Base-by-base conservation (phyloP, 1,140 invertebrate species). In the Cherax quadricarinatus region DNA sequence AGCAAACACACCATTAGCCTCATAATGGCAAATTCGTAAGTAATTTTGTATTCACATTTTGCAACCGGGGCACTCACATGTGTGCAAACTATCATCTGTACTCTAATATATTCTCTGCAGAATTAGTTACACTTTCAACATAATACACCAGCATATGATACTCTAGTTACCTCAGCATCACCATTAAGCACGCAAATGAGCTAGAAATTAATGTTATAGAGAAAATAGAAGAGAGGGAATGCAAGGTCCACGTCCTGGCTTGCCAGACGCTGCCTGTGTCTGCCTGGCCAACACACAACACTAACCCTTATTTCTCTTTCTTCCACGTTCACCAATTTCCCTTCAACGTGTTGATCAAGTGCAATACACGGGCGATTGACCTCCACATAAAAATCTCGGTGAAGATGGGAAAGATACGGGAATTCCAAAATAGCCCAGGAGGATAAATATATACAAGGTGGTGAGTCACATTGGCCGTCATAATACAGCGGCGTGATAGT, bases 401-500 rank as follows among this genome's bases (percentile, higher is more conserved):
- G 30, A 41, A 41, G 30, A 41, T 41, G 30, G 30, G 30, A 41
- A 41, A 41, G 30, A 41, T 14, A 57, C 53, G 6, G 9, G 9
- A 70, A 24, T 75, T 75, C 70, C 70, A 75, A 75, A 75, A 75
- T 75, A 75, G n/a, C 70, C 9, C 24, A 30, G 9, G 70, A 75
- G 70, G 70, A 75, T 75, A 75, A 75, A 75, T 75, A 75, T 75
- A 75, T 7, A 70, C 62, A n/a, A 30, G 21, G 70, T 5, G 62
- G 62, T 66, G 81, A 83, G 81, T 83, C 81, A 83, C 81, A 83
- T 24, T 1, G n/a, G 62, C 70, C 84, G 84, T 86, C 84, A 86
- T 49, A 86, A 86, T 86, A 86, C 10, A 51, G 66, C 84, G 21
- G 84, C 84, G 70, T 86, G 84, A 86, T 66, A 86, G 24, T 10